Evolutionary conservation across 1,140 invertebrate genomes (phyloP).

Genomic region (Apis florea): DNA sequence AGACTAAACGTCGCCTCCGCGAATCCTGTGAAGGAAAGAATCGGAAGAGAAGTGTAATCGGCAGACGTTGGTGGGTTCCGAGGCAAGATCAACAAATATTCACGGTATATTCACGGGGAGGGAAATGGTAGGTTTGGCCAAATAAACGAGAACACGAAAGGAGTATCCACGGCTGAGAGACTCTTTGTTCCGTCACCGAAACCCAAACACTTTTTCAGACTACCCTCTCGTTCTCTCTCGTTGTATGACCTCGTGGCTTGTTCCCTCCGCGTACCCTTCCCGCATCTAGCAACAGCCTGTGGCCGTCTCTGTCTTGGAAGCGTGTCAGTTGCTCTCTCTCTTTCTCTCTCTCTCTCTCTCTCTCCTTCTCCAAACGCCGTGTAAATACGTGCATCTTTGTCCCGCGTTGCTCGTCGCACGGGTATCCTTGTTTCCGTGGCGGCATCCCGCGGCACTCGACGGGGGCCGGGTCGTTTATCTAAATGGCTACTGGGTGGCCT

Average conservation of each 20-base stretch:
- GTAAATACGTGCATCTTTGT: slow-evolving; percentile 31
- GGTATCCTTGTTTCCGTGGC: slow-evolving; percentile 23
- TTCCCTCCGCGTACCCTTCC: slow-evolving; percentile 15
- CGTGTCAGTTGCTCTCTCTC: slow-evolving; percentile 22
- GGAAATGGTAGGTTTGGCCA: slow-evolving; percentile 5
- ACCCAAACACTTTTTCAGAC: slow-evolving; percentile 68
- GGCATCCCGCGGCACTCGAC: slow-evolving; percentile 71
- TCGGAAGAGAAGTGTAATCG: slow-evolving; percentile 1
- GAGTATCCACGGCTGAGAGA: slow-evolving; percentile 54
- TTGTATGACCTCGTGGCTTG: slow-evolving; percentile 35
- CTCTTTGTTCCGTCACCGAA: slow-evolving; percentile 69
- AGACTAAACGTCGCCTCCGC: slow-evolving; percentile 15
- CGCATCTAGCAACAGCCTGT: background rate
- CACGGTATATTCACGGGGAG: no score
- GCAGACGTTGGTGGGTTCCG: slow-evolving; percentile 8
- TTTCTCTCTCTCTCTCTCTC: slow-evolving; percentile 29
- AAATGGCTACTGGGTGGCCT: slow-evolving; percentile 81
- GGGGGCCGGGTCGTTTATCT: slow-evolving; percentile 78
- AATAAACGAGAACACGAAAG: slow-evolving; percentile 45
- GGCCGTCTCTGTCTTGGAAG: slow-evolving; percentile 8
- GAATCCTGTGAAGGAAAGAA: slow-evolving; percentile 8
- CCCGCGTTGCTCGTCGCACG: slow-evolving; percentile 1
- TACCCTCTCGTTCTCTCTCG: background rate
- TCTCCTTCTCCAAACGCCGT: slow-evolving; percentile 1
- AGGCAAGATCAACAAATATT: slow-evolving; percentile 47